Evolutionary conservation across 1,140 invertebrate species (phyloP).

Genomic region (Leptoteleia sp.): DNA sequence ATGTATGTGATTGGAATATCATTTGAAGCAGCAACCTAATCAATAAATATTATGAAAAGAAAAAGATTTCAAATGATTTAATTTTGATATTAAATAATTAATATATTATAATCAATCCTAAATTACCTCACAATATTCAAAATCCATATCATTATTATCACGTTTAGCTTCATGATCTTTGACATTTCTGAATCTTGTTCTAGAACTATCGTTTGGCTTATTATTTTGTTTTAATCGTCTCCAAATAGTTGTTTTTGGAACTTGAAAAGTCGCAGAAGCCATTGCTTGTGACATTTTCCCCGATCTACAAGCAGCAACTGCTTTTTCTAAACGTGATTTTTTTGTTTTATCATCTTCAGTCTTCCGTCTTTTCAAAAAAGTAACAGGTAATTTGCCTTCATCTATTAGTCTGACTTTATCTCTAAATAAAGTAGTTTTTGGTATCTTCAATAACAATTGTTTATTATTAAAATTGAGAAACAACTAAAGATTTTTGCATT

Average conservation of each 20-base stretch:
- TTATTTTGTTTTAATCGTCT: constrained; percentile 80
- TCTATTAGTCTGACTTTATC: constrained; percentile 82
- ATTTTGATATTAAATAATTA: neutral
- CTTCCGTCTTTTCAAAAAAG: constrained; percentile 80
- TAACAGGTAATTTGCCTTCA: constrained; percentile 81
- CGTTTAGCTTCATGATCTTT: constrained; percentile 55
- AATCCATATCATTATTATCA: constrained; percentile 57
- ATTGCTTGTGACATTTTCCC: constrained; percentile 84
- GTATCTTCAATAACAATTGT: constrained; percentile 77
- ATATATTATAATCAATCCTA: neutral
- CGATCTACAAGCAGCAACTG: constrained; percentile 82
- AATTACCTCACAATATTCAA: constrained; percentile 72
- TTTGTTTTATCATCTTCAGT: constrained; percentile 80
- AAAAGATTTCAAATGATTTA: too few relatives aligned
- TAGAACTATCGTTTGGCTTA: constrained; percentile 49
- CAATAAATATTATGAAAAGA: too few relatives aligned
- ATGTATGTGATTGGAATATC: constrained; percentile 80
- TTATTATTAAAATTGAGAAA: constrained; percentile 4
- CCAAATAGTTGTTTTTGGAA: constrained; percentile 85
- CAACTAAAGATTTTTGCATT: too few relatives aligned
- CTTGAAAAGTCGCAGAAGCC: constrained; percentile 82
- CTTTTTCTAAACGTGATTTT: constrained; percentile 81
- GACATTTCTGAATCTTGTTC: constrained; percentile 31
- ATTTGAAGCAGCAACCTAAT: constrained; percentile 58
- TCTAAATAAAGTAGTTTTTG: constrained; percentile 83